Evolutionary conservation across 2,888 invertebrate species (phyloP).

Genomic region (Agonopterix arenella): DNA sequence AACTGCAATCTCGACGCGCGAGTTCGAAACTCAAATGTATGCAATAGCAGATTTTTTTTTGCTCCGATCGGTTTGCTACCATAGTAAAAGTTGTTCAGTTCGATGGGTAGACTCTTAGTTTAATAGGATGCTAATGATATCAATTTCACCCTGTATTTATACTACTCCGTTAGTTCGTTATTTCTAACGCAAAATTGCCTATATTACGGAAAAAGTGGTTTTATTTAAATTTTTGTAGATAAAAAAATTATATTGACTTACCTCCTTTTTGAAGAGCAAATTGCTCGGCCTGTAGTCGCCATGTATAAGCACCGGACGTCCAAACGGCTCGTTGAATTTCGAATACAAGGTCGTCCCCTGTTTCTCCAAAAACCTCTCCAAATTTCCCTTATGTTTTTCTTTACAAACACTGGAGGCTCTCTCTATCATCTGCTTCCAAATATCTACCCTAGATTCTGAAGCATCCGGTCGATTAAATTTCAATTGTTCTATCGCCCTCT

Average conservation of each 20-base stretch:
- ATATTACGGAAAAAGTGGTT: no score
- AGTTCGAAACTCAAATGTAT: no score
- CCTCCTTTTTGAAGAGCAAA: slow-evolving; percentile 22
- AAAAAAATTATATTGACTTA: slow-evolving; percentile 7
- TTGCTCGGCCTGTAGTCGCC: slow-evolving; percentile 39
- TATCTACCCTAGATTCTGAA: slow-evolving; percentile 7
- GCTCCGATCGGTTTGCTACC: no score
- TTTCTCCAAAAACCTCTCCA: slow-evolving; percentile 13
- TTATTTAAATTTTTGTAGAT: no score
- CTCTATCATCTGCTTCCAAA: slow-evolving; percentile 10
- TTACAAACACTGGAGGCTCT: slow-evolving; percentile 19
- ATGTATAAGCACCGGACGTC: slow-evolving; percentile 26
- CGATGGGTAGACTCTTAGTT: no score
- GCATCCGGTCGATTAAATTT: slow-evolving; percentile 4
- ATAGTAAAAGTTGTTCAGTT: no score
- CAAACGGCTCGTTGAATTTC: slow-evolving; percentile 23
- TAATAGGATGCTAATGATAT: no score
- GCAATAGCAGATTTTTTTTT: no score
- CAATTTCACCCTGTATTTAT: no score
- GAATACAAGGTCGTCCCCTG: slow-evolving; percentile 7
- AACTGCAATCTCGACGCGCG: no score
- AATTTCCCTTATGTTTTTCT: slow-evolving; percentile 23
- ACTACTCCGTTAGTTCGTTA: no score
- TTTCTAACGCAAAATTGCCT: no score
- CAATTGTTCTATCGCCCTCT: slow-evolving; percentile 13